phyloP scores from a whole-genome alignment of 2,888 invertebrate genomes.

The Rhopalosiphum nymphaeae region DNA sequence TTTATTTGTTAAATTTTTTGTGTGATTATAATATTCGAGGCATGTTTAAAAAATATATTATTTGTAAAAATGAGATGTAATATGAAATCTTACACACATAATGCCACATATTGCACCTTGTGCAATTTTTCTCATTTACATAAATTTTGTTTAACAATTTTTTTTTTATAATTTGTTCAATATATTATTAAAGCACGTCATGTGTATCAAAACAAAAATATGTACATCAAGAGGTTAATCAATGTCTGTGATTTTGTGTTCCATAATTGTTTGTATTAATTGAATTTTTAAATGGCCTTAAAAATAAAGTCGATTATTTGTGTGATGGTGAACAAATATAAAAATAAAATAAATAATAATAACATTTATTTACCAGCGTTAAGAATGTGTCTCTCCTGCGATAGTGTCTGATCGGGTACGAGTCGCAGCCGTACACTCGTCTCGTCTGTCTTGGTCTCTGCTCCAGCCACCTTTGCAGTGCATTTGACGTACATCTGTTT shows the following conservation, averaged over 20 bases:
- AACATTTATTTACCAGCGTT: constrained; percentile 37
- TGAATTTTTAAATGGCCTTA: background rate
- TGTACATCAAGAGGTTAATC: background rate
- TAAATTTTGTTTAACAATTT: too few relatives aligned
- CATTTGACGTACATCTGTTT: constrained; percentile 33
- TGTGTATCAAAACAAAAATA: too few relatives aligned
- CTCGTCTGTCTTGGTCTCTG: constrained; percentile 13
- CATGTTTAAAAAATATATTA: too few relatives aligned
- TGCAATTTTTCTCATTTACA: too few relatives aligned
- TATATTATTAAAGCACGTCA: too few relatives aligned
- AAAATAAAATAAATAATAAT: background rate
- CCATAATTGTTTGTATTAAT: background rate
- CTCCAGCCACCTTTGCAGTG: constrained; percentile 27
- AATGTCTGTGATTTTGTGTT: background rate
- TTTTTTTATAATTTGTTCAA: background rate
- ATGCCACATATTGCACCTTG: too few relatives aligned
- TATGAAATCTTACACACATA: too few relatives aligned
- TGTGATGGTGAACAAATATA: background rate
- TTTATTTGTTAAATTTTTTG: too few relatives aligned
- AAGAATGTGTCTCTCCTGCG: constrained; percentile 53
- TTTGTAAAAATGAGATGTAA: too few relatives aligned
- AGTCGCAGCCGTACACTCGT: background rate
- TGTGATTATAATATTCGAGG: too few relatives aligned
- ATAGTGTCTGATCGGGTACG: constrained; percentile 42
- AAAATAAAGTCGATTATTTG: background rate